Evolutionary conservation across 2,113 vertebrate genomes (phyloP).

Genomic region (Takifugu bimaculatus): DNA sequence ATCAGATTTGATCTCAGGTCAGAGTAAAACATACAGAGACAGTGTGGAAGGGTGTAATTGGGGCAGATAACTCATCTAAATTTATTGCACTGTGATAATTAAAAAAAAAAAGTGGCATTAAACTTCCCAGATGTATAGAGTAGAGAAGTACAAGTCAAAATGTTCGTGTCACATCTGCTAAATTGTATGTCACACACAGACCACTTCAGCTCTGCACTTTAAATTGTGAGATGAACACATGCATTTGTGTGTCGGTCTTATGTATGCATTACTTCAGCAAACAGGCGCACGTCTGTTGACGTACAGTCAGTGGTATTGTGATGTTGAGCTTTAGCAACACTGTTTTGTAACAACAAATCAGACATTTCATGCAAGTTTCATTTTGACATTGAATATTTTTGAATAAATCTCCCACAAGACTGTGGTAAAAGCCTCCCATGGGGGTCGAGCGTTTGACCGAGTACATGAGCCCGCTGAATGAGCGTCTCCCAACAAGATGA

Average conservation of each 20-base stretch:
- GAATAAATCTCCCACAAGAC: not conserved
- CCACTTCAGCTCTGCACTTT: conserved; percentile 25
- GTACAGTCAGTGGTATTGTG: too few species aligned
- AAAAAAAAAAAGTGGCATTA: conserved; percentile 16
- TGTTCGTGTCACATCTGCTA: too few species aligned
- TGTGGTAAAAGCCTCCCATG: not conserved
- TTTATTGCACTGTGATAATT: conserved; percentile 65
- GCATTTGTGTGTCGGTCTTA: not conserved
- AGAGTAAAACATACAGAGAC: conserved; percentile 7
- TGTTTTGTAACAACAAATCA: not conserved
- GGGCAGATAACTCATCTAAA: conserved; percentile 31
- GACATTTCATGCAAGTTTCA: conserved; percentile 3
- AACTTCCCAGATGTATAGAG: conserved; percentile 12
- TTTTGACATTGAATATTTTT: too few species aligned
- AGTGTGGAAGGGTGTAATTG: conserved; percentile 3
- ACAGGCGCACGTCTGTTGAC: not conserved
- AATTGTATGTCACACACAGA: not conserved
- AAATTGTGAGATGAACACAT: conserved; percentile 7
- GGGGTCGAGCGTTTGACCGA: too few species aligned
- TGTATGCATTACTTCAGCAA: not conserved
- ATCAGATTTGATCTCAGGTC: conserved; percentile 10
- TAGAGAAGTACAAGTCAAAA: not conserved
- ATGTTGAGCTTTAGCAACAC: too few species aligned
- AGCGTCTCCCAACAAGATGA: not conserved
- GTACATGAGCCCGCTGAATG: not conserved